Base-by-base conservation (phyloP, 2,797 vertebrate species). In the Artibeus lituratus region DNA sequence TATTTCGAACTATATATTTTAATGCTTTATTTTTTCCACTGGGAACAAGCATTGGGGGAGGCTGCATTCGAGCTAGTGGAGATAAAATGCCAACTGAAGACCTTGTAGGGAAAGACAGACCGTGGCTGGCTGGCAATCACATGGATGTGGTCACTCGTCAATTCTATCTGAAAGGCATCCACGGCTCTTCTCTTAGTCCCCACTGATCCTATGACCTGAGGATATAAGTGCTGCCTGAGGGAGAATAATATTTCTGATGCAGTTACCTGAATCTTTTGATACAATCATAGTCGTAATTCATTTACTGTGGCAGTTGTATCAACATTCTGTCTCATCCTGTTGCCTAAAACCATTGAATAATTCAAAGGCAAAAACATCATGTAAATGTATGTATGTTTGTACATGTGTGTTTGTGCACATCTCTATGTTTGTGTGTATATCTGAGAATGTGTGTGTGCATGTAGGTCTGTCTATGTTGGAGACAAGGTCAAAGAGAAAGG, bases 1-100 rank as follows among this genome's bases (percentile, higher is more conserved):
- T 94, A 85, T 82, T 93, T 87, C 80, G 87, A 93, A 67, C 24
- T 47, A 22, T 69, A 35, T 74, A 1, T 95, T 94, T 97, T 80
- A 91, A 73, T 92, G 44, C 26, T 85, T 82, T 65, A 65, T n/a
- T 95, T 81, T 89, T 81, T 87, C 67, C 39, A 57, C 47, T 76
- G 65, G 76, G 18, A 87, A 22, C 29, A 90, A 85, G n/a, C 6
- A 3, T 37, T 73, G 24, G 19, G 19, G 21, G 55, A 95, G 78
- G 24, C 35, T 88, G 24, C 37, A 67, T 10, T 87, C 19, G 5
- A 39, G 15, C 0, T 82, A 53, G 8, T n/a, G 9, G 29, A 59
- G 67, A 88, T 44, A 59, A 86, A n/a, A 53, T 35, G 39, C 85
- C 24, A 44, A 78, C 1, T 87, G 49, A 90, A 84, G 21, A 37